Base-by-base conservation (phyloP, 2,113 vertebrate genomes). In the Heterotilapia buettikoferi region DNA sequence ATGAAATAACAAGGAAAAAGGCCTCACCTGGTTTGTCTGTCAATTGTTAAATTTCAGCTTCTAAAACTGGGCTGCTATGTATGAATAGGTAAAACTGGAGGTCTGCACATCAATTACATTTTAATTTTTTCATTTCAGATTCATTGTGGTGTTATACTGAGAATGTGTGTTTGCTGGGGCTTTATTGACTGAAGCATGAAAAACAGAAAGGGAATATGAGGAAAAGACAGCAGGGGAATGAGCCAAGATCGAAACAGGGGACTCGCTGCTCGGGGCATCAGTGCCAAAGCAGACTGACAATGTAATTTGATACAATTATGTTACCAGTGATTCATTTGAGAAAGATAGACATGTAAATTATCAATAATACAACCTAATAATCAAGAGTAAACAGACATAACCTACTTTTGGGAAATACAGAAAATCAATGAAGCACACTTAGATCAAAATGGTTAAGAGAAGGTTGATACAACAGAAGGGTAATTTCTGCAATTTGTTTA, bases 321-420 rank as follows among this genome's bases (percentile, higher is more conserved):
- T 76, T 56, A 21, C 19, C 29, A 57, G 31, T 38, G n/a, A n/a
- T 40, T 11, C 56, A 18, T 21, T 54, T 16, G 33, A 76, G n/a
- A 78, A 63, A 73, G 43, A n/a, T 16, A 73, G 52, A 31, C 6
- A 66, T 68, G 33, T 36, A 31, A 79, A 87, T 76, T 36, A 83
- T 79, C 40, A 71, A 33, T 86, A 61, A 85, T 59, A 59, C 45
- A 86, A 16, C n/a, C 21, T 80, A 80, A 43, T 36, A 87, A 82
- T 36, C 43, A 43, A 56, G 16, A 14, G 63, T 83, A 83, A 87
- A 68, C 71, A 78, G 56, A 45, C 33, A 43, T 59, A 85, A 80
- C 36, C 71, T 82, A 43, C 56, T 90, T 68, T 59, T 91, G 85
- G 84, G 80, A 95, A 92, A 93, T 90, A 91, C 86, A 81, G 86